These are phyloP conservation scores for Neolamprologus fasciatus DNA, from an alignment of 2,113 vertebrate genomes.

Conservation along the genomic window DNA sequence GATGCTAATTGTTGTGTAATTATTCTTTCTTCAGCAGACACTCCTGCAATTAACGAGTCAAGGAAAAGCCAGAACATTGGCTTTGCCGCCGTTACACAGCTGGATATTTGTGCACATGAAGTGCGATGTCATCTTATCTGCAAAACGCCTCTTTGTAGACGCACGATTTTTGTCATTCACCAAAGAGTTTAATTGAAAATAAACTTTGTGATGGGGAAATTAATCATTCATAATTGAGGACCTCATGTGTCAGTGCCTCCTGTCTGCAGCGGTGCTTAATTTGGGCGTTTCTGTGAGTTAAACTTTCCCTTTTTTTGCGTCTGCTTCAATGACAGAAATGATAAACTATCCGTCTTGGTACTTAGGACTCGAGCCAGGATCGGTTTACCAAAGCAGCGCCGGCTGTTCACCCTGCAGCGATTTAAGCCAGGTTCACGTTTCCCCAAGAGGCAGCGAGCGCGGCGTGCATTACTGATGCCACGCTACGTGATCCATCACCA, in stretches of 20 bases:
- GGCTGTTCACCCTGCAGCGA: slow-evolving; percentile 13
- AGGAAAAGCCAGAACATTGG: background rate
- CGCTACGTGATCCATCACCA: slow-evolving; percentile 10
- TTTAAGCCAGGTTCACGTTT: slow-evolving; percentile 39
- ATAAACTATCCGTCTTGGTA: background rate
- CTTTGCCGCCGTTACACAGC: background rate
- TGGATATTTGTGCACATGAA: background rate
- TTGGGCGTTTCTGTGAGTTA: background rate
- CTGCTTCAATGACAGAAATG: slow-evolving; percentile 14
- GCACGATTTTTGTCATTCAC: background rate
- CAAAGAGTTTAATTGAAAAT: background rate
- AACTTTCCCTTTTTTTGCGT: background rate
- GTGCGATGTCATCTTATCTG: background rate
- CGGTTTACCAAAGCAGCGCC: slow-evolving; percentile 38
- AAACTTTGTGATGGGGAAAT: background rate
- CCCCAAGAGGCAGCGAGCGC: slow-evolving; percentile 10
- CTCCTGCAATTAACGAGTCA: background rate
- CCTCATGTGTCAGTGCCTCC: background rate
- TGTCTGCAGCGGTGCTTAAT: background rate
- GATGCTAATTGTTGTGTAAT: background rate
- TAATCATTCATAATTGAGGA: background rate
- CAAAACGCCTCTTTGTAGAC: background rate
- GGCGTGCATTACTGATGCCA: slow-evolving; percentile 22
- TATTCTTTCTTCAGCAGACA: background rate
- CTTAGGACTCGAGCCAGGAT: slow-evolving; percentile 12